Percentiles rank a stretch among this genome's conserved stretches.
Evolutionary conservation across 2,797 vertebrate species (phyloP).

Genomic region (Phataginus tricuspis): DNA sequence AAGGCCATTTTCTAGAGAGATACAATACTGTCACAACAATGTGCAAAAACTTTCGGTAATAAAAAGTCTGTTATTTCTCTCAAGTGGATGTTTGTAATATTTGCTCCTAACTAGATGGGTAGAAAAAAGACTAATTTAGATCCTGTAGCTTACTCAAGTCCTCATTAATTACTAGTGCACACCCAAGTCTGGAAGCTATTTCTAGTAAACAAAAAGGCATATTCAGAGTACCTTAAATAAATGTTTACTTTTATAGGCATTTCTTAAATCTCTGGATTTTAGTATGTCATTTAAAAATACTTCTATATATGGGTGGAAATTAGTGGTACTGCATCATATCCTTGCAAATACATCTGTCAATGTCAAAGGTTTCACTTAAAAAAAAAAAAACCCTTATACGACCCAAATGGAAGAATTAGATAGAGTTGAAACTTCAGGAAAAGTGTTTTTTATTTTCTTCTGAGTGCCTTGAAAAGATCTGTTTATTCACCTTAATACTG

Average conservation of each 20-base stretch:
- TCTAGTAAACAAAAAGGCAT: background rate
- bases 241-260: background rate
- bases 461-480: slow-evolving; percentile 19
- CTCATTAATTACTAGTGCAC: background rate
- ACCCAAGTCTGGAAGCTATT: background rate
- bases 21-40: background rate
- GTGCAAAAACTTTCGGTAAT: slow-evolving; percentile 48
- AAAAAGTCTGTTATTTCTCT: slow-evolving; percentile 43
- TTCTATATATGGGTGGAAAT: slow-evolving; percentile 4
- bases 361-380: background rate
- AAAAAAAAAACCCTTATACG: background rate
- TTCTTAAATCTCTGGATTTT: slow-evolving; percentile 33
- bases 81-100: slow-evolving; percentile 17
- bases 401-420: background rate
- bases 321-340: background rate
- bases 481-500: background rate
- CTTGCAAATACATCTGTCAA: slow-evolving; percentile 12
- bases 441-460: slow-evolving; percentile 22
- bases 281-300: slow-evolving; percentile 50
- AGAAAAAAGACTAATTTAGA: background rate
- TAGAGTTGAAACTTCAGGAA: slow-evolving; percentile 21
- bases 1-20: slow-evolving; percentile 50
- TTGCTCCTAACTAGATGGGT: background rate
- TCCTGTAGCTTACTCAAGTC: background rate
- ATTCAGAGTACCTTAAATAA: slow-evolving; percentile 2